These are phyloP conservation scores for Edolisoma coerulescens DNA, from an alignment of 2,113 vertebrate genomes.

Conservation along the genomic window DNA sequence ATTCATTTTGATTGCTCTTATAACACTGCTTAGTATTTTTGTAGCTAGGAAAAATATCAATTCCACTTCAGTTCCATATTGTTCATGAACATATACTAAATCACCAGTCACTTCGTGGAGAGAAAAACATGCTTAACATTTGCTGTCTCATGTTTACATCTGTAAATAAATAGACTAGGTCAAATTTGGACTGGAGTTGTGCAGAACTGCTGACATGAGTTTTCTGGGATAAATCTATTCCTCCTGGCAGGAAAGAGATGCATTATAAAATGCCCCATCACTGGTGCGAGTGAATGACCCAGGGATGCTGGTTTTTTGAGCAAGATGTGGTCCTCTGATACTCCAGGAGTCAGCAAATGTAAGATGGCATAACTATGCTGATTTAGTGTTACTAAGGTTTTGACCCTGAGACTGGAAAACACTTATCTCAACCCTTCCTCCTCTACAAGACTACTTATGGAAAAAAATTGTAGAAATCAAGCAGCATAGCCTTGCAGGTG, in stretches of 20 bases:
- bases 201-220: neutral
- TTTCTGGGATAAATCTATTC: neutral
- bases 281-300: neutral
- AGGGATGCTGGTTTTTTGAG: neutral
- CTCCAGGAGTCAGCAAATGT: neutral
- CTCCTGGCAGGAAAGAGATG: neutral
- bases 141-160: neutral
- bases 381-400: neutral
- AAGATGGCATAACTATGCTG: neutral
- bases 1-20: conserved; percentile 1
- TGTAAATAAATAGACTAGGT: neutral
- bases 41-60: neutral
- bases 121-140: neutral
- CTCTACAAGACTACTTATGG: neutral
- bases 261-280: neutral
- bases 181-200: neutral
- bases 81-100: neutral
- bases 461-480: neutral
- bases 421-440: neutral
- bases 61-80: neutral
- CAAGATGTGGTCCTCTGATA: neutral
- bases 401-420: neutral
- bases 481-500: neutral
- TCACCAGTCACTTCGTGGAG: neutral
- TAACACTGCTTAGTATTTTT: neutral